phyloP scores from a whole-genome alignment of 2,797 vertebrate species.

The Pogoniulus pusillus region DNA sequence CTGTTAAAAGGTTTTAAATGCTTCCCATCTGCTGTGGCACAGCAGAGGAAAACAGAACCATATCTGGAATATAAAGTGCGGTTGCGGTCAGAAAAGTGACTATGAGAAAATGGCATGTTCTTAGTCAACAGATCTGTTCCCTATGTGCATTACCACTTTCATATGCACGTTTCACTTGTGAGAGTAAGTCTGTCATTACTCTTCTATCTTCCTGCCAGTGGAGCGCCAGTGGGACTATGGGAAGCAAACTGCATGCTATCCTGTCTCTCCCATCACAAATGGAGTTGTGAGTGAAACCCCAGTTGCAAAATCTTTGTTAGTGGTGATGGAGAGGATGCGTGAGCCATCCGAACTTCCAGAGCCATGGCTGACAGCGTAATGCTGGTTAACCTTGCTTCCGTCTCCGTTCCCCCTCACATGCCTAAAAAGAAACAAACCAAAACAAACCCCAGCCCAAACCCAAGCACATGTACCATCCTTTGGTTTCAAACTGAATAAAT shows the following conservation, averaged over 20 bases:
- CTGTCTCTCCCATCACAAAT: background rate
- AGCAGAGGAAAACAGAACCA: slow-evolving; percentile 15
- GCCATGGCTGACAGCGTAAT: background rate
- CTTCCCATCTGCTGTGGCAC: slow-evolving; percentile 36
- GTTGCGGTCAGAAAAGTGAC: slow-evolving; percentile 46
- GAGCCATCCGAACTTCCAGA: background rate
- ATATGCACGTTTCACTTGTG: background rate
- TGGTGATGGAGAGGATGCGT: background rate
- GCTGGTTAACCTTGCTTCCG: slow-evolving; percentile 35
- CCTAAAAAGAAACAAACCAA: slow-evolving; percentile 36
- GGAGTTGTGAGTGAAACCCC: background rate
- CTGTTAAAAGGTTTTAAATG: slow-evolving; percentile 36
- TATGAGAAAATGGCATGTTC: slow-evolving; percentile 44
- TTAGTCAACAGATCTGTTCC: slow-evolving; percentile 41
- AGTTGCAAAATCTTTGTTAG: background rate
- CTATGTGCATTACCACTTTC: slow-evolving; percentile 10
- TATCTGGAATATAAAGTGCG: slow-evolving; percentile 21
- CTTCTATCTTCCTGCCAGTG: background rate
- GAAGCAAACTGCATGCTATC: background rate
- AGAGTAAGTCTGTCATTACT: background rate
- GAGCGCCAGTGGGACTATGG: background rate
- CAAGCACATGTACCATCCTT: background rate
- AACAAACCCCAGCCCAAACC: slow-evolving; percentile 36
- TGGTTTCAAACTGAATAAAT: slow-evolving; percentile 33
- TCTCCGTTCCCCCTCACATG: background rate